Base-by-base conservation (phyloP, 2,888 invertebrate species). In the Agrilus mali region DNA sequence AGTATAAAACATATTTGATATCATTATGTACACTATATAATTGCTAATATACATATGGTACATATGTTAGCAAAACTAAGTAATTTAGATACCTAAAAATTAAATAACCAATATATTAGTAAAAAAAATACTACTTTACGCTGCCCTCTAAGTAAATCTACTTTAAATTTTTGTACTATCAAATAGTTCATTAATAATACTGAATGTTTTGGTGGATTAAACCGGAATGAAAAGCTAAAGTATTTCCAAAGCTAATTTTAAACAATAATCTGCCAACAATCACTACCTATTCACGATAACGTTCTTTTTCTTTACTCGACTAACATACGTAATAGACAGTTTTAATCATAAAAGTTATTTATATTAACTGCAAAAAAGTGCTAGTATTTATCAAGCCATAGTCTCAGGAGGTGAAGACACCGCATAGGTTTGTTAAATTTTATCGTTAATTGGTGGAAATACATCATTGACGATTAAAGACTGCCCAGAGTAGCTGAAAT, bases 391-490 rank as follows among this genome's bases (percentile, higher is more conserved):
- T 43, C 45, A 41, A 36, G 43, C 36, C 45, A 35, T 35, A 44
- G 32, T 10, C 20, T 20, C 27, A 27, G 27, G 10, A 27, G 27
- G 10, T 27, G 27, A 27, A 27, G 27, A 27, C 27, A 27, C 27
- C 1, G 27, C 27, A 27, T 53, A 47, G 46, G 20, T 33, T 40
- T 44, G 36, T n/a, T 32, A 46, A 52, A 65, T 55, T 63, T 66
- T 64, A 47, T 60, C 41, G 47, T 58, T 53, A 44, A 77, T 67
- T 61, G 76, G 78, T 67, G 89, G 89, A 75, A 90, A 90, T 70
- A 88, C 80, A 73, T 88, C 88, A 82, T 89, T 86, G 74, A 89
- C 86, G 73, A 85, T 83, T 77, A 83, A 77, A 75, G 87, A 86
- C 75, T 89, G 89, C 76, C 86, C 86, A 74, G 83, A 75, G 79